phyloP scores from a whole-genome alignment of 1,140 invertebrate genomes.

The Trypoxylus dichotomus region DNA sequence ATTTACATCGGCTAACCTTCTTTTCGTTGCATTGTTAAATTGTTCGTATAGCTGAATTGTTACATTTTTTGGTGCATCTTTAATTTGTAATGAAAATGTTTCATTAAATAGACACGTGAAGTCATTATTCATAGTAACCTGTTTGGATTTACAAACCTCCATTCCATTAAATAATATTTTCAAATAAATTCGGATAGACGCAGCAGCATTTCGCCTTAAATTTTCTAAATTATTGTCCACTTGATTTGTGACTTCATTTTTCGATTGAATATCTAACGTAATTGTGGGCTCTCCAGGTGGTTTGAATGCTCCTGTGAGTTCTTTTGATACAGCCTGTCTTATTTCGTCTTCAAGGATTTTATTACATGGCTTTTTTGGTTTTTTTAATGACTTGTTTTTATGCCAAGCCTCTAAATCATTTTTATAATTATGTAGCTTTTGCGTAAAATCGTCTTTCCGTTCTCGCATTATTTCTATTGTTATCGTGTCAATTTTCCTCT shows the following conservation, averaged over 20 bases:
- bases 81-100: constrained; percentile 34
- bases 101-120: constrained; percentile 38
- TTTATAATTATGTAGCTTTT: constrained; percentile 36
- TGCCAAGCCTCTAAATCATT: constrained; percentile 31
- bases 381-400: constrained; percentile 33
- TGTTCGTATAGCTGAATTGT: constrained; percentile 36
- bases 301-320: constrained; percentile 52
- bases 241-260: constrained; percentile 36
- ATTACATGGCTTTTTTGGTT: constrained; percentile 46
- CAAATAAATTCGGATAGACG: constrained; percentile 47
- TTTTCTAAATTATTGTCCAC: constrained; percentile 39
- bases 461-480: constrained; percentile 43
- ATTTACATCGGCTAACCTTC: constrained; percentile 37
- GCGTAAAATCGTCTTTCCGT: constrained; percentile 43
- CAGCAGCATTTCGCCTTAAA: constrained; percentile 47
- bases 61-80: constrained; percentile 29
- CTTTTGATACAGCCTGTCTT: constrained; percentile 45
- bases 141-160: constrained; percentile 47
- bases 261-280: constrained; percentile 49
- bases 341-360: constrained; percentile 41
- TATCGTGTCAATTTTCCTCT: constrained; percentile 50
- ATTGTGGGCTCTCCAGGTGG: constrained; percentile 58
- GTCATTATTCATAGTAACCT: constrained; percentile 36
- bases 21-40: constrained; percentile 35
- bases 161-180: constrained; percentile 45